Evolutionary conservation across 2,113 vertebrate genomes (phyloP), one percentile per base, ranked within the genome.

Genomic region (Hemiprocne comata): DNA sequence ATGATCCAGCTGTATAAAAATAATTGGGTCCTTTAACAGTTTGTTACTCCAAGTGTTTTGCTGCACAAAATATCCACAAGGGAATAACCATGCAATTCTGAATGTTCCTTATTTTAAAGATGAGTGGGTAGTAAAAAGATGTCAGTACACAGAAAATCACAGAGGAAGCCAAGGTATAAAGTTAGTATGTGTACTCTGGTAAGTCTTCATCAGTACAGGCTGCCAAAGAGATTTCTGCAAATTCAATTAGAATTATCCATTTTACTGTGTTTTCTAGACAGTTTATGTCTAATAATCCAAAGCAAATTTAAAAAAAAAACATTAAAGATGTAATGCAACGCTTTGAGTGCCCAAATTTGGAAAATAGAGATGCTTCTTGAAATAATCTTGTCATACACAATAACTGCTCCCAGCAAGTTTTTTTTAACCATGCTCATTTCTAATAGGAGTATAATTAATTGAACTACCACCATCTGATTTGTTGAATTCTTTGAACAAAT

Each of bases 401-500:
- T 58, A n/a, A 87, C 44, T 53, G 40, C 62, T 87, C 36, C 34
- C 38, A 34, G 57, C 50, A 87, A 61, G 34, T 44, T 62, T 79
- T 88, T 76, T n/a, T 57, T 21, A 84, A 58, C 31, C 21, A 17
- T 16, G n/a, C 20, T 74, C 17, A 31, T 83, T 78, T 70, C 46
- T 94, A 87, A 83, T 42, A 62, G 31, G 14, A 64, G 4, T 73
- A 76, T 50, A 95, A 83, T 82, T 14, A 94, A 93, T 72, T 69
- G 61, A 93, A 93, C 40, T 12, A 60, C 55, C 74, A 36, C 16
- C 28, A 66, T 65, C n/a, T 82, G 46, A 90, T 48, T 53, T 53
- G 46, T 13, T 85, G 44, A 87, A 73, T 83, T 73, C 50, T 81
- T 93, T 83, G 34, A 83, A 72, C 50, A 92, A 88, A 86, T 90